These are phyloP conservation scores for Pseudoatta argentina DNA, from an alignment of 1,140 invertebrate genomes.

Conservation along the genomic window DNA sequence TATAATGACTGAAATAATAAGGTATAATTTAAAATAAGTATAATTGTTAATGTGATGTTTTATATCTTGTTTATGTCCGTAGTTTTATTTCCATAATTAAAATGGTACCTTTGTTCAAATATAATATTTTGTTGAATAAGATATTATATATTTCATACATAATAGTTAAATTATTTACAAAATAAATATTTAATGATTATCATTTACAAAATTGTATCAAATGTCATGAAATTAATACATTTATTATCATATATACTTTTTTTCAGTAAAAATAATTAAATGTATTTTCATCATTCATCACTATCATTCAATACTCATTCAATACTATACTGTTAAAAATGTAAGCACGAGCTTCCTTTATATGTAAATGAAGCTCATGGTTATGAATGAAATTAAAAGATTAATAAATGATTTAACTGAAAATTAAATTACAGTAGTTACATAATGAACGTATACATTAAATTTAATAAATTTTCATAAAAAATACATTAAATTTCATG, in stretches of 20 bases:
- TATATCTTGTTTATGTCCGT: background rate
- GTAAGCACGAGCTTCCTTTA: too few relatives aligned
- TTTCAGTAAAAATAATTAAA: conserved; percentile 6
- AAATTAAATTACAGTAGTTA: too few relatives aligned
- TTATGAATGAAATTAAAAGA: too few relatives aligned
- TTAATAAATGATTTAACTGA: too few relatives aligned
- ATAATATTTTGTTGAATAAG: conserved; percentile 10
- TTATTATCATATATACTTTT: background rate
- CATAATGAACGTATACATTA: too few relatives aligned
- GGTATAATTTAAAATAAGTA: background rate
- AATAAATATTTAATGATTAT: background rate
- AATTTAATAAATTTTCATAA: too few relatives aligned
- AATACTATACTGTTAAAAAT: too few relatives aligned
- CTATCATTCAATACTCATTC: too few relatives aligned
- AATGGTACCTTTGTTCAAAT: background rate
- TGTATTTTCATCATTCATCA: conserved; percentile 15
- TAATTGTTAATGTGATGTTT: background rate
- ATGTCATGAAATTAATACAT: conserved; percentile 20
- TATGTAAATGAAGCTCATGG: too few relatives aligned
- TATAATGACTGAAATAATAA: too few relatives aligned
- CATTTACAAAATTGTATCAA: conserved; percentile 17
- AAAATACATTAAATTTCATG: too few relatives aligned
- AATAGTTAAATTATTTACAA: conserved; percentile 12
- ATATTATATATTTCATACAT: background rate
- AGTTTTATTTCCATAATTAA: conserved; percentile 41